These are phyloP conservation scores for Phallusia fumigata DNA, from an alignment of 23 tunicate species.

Conservation along the genomic window DNA sequence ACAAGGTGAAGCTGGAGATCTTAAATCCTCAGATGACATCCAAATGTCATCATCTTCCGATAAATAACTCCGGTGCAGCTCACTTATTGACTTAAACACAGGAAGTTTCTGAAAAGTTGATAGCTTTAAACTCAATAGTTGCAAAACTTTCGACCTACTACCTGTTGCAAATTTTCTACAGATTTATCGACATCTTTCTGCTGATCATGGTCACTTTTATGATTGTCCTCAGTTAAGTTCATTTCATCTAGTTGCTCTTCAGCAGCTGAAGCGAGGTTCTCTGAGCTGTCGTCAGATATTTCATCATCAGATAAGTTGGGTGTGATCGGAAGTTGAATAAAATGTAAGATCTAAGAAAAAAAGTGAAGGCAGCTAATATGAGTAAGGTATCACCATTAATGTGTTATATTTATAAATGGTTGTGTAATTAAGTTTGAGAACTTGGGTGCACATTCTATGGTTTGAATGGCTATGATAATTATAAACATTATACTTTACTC, in stretches of 20 bases:
- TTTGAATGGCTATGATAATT: too few relatives aligned
- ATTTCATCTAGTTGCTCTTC: background rate
- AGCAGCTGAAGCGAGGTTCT: background rate
- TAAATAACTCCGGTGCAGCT: slow-evolving; percentile 2
- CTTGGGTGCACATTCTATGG: too few relatives aligned
- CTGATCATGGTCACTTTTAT: background rate
- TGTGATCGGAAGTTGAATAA: background rate
- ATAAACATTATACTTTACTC: too few relatives aligned
- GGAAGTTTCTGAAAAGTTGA: background rate
- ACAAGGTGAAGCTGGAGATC: slow-evolving; percentile 33
- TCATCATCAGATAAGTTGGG: background rate
- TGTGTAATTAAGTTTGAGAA: too few relatives aligned
- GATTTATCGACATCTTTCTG: background rate
- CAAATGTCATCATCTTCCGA: slow-evolving; percentile 46
- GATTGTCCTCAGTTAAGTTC: background rate
- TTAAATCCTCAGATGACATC: slow-evolving; percentile 53
- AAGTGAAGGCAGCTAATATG: too few relatives aligned
- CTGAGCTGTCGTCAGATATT: background rate
- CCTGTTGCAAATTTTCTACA: too few relatives aligned
- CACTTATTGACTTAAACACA: background rate
- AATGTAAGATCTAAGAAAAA: background rate
- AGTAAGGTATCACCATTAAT: too few relatives aligned
- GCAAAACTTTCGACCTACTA: too few relatives aligned
- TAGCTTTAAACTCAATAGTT: too few relatives aligned
- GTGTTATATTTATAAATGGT: too few relatives aligned